Evolutionary conservation across 2,888 invertebrate species (phyloP), one percentile per base, ranked within the genome.

Genomic region (Lepeophtheirus nordmannii): DNA sequence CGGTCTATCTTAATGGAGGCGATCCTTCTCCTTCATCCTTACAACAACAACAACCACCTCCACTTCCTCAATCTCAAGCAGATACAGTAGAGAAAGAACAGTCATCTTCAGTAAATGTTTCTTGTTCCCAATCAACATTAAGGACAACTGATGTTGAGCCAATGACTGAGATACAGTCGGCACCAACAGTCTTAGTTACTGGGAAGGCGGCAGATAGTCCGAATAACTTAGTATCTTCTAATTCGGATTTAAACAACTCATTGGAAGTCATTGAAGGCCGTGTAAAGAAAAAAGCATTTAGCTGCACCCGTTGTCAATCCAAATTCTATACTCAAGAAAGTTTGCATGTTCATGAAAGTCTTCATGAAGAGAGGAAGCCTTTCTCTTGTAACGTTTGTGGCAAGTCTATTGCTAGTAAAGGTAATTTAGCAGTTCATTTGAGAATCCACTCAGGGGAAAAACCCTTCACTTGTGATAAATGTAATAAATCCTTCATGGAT

Each of bases 261-360:
- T 11, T 23, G 8, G 20, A 22, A 23, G 23, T 22, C 11, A 57
- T 57, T 1, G 60, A 37, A 60, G 60, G 60, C 10, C 30, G 60
- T 10, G 60, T 60, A 11, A 60, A 60, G 60, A 60, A 60, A 23
- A 60, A 60, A 30, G 60, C 60, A 17, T 60, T 37, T 38, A 38
- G 60, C 12, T 60, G 60, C 30, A 23, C 60, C 17, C 37, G 14
- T 20, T 60, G 60, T 38, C 17, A 17, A 9, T 23, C 60, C 22
- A 60, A 60, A 30, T 60, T 60, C 23, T 60, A 60, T 60, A 38
- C 30, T 22, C 60, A 37, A 10, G 60, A 60, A 1, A 38, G 60
- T 17, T 14, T 60, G 10, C 30, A 60, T 17, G 60, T 38, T n/a
- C 60, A 60, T 23, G 60, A 60, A n/a, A 60, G 60, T 12, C 37